phyloP scores from a whole-genome alignment of 1,140 invertebrate species.

The Ruditapes philippinarum region DNA sequence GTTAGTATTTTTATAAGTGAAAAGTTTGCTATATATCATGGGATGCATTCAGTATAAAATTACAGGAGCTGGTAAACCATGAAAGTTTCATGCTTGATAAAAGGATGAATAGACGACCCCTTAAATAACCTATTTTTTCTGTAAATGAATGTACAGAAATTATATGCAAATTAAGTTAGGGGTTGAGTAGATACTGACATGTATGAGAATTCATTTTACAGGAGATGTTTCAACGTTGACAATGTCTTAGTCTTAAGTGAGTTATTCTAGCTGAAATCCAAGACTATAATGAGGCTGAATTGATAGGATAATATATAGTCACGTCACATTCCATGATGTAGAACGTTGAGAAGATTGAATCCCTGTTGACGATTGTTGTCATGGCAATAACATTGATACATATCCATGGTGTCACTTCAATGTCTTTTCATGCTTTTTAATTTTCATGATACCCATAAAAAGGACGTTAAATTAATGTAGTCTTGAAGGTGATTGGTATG shows the following conservation, averaged over 20 bases:
- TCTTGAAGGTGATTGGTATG: conserved; percentile 83
- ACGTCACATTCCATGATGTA: conserved; percentile 19
- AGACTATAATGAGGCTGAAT: neutral
- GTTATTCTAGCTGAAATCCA: conserved; percentile 22
- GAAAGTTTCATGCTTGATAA: too few relatives aligned
- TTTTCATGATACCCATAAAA: neutral
- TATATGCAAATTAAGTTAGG: conserved; percentile 22
- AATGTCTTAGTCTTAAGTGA: neutral
- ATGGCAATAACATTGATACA: neutral
- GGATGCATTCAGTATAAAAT: too few relatives aligned
- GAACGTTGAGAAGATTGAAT: neutral
- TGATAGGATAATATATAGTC: conserved; percentile 5
- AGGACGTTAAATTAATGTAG: conserved; percentile 61
- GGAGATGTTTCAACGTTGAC: neutral
- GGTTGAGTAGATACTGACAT: neutral
- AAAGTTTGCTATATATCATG: too few relatives aligned
- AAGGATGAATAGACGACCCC: too few relatives aligned
- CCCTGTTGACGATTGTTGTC: neutral
- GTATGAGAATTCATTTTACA: neutral
- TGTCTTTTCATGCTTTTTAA: conserved; percentile 25
- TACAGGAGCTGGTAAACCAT: too few relatives aligned
- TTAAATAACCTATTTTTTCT: too few relatives aligned
- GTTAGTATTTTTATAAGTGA: too few relatives aligned
- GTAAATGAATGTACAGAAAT: neutral
- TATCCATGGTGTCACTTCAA: neutral